phyloP scores from a whole-genome alignment of 2,113 vertebrate species.

The Spizaetus ornatus region DNA sequence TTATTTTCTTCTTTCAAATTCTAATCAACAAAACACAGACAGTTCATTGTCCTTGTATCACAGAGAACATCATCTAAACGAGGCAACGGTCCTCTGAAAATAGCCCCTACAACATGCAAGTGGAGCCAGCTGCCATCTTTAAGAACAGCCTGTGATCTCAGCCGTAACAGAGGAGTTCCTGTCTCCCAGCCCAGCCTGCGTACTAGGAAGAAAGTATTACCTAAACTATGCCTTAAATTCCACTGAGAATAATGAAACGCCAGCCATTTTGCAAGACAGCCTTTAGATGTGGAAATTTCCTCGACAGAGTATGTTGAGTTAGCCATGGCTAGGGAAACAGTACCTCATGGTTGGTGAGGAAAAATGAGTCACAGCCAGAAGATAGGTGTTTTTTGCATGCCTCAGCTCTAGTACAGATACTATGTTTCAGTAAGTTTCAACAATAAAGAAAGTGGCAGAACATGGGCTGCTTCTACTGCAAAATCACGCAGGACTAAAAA shows the following conservation, averaged over 20 bases:
- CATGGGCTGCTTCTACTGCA: not conserved
- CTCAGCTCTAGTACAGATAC: not conserved
- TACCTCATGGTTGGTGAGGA: not conserved
- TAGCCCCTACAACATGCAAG: accelerated
- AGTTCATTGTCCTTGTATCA: not conserved
- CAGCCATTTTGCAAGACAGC: not conserved
- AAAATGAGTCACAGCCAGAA: not conserved
- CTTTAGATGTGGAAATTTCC: conserved; percentile 8
- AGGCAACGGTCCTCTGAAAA: not conserved
- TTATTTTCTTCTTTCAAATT: not conserved
- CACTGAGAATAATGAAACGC: not conserved
- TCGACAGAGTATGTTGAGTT: not conserved
- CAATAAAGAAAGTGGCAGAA: not conserved
- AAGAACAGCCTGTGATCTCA: not conserved
- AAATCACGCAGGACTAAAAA: not conserved
- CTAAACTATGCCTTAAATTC: not conserved
- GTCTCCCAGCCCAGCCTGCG: not conserved
- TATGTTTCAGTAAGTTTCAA: not conserved
- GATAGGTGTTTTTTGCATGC: not conserved
- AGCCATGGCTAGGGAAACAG: not conserved
- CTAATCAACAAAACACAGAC: not conserved
- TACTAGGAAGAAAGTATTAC: not conserved
- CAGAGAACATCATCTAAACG: not conserved
- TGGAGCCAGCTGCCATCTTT: not conserved
- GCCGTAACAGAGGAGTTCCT: not conserved